A percentile compares a stretch with the other conserved stretches of the same genome.
Conservation (phyloP, 1,140 invertebrate genomes). For the Zaprionus gabonicus region DNA sequence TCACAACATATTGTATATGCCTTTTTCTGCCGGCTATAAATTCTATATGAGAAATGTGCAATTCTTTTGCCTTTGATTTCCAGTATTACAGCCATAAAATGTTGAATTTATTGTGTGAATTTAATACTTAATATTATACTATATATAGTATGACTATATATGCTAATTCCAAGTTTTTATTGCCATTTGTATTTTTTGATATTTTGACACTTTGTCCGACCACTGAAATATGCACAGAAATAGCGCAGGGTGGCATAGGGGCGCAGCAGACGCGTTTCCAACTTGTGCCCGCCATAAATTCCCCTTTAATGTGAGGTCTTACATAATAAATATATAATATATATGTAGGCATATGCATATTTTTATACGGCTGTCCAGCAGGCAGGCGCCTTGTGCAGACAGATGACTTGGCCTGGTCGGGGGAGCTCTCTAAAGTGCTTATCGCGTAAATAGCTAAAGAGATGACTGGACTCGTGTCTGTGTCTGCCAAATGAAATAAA, state of each 20-base stretch:
- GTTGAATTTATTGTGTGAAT: neutral
- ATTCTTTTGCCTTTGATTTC: neutral
- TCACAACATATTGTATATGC: too few relatives aligned
- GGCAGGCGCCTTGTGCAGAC: neutral
- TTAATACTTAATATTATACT: neutral
- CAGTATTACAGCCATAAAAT: neutral
- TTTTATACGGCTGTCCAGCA: constrained; percentile 6
- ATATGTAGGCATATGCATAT: constrained; percentile 20
- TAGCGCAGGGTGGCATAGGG: constrained; percentile 8
- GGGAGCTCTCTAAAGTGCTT: constrained; percentile 31
- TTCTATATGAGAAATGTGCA: too few relatives aligned
- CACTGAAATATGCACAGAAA: constrained; percentile 29
- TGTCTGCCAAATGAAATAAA: constrained; percentile 1
- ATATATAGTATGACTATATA: neutral
- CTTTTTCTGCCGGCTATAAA: too few relatives aligned
- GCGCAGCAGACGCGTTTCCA: neutral
- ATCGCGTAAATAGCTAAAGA: constrained; percentile 48
- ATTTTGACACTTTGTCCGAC: constrained; percentile 8
- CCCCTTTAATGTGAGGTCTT: constrained; percentile 39
- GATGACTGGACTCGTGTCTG: constrained; percentile 9
- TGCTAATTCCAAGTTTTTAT: neutral
- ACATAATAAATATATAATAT: constrained; percentile 26
- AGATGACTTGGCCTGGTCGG: neutral
- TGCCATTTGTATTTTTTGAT: neutral
- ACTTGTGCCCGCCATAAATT: constrained; percentile 37